Evolutionary conservation across 1,140 invertebrate genomes (phyloP), one percentile per base, ranked within the genome.

Genomic region (Acyrthosiphon pisum): DNA sequence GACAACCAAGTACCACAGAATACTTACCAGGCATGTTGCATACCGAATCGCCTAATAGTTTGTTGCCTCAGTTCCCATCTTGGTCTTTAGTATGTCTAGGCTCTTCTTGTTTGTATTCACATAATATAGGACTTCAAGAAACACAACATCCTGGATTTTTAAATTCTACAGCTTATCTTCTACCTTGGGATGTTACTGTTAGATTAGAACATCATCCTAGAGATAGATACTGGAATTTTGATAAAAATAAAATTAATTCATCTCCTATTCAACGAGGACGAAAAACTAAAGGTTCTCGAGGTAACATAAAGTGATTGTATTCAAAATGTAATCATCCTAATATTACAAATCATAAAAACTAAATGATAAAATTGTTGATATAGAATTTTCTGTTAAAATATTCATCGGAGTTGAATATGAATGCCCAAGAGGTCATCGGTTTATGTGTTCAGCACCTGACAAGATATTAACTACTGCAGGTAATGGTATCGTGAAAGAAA

Each of bases 321-420:
- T 83, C 2, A 41, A 41, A 41, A 41, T 41, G 41, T 46, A 44
- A 68, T 37, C 8, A 91, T 37, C 41, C 8, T 46, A 88, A 22
- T 88, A n/a, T n/a, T 81, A 30, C 30, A 37, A 35, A 1, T 50
- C 37, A 48, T n/a, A 30, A 50, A 93, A 23, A 22, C 89, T 26
- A 76, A 76, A n/a, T n/a, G 14, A 35, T 35, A 76, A n/a, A n/a
- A 76, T n/a, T 46, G 37, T 60, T 93, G 87, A 86, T 46, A 90
- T 95, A 53, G 96, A 97, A 94, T 97, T 99, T 94, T 97, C 97
- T 22, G 97, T 99, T 3, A 99, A 99, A 95, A 98, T 99, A 94
- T 99, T 99, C 95, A 97, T 99, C 94, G 99, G 99, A 3, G 97
- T 98, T 94, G 99, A 99, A 95, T 99, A 99, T 95, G 99, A 99